These are phyloP conservation scores for Meandrusa payeni DNA, from an alignment of 2,888 invertebrate species.

Conservation along the genomic window DNA sequence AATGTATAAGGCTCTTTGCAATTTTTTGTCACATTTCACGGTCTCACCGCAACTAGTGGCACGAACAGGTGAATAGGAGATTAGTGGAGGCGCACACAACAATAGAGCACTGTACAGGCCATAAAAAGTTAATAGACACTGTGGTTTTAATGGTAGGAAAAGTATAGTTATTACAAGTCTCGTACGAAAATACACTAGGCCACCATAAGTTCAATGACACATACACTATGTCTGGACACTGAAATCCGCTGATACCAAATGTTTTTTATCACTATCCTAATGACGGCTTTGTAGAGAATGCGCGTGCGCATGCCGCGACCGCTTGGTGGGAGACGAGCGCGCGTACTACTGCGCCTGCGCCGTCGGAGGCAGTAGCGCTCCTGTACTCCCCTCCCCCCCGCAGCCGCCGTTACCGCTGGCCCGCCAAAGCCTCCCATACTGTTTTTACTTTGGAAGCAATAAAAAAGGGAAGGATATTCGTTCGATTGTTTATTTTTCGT, in stretches of 20 bases:
- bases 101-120: slow-evolving; percentile 69
- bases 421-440: slow-evolving; percentile 60
- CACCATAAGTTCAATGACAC: slow-evolving; percentile 32
- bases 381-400: slow-evolving; percentile 47
- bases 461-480: slow-evolving; percentile 76
- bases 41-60: slow-evolving; percentile 65
- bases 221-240: slow-evolving; percentile 51
- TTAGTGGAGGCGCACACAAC: slow-evolving; percentile 71
- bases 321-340: slow-evolving; percentile 69
- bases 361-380: slow-evolving; percentile 77
- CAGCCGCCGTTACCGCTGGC: slow-evolving; percentile 32
- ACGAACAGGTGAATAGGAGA: slow-evolving; percentile 71
- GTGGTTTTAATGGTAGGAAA: slow-evolving; percentile 35
- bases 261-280: slow-evolving; percentile 40
- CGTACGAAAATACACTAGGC: slow-evolving; percentile 39
- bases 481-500: slow-evolving; percentile 75
- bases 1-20: slow-evolving; percentile 67
- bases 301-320: slow-evolving; percentile 69
- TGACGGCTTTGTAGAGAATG: slow-evolving; percentile 48
- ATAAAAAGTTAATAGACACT: slow-evolving; percentile 70
- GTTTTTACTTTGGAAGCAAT: slow-evolving; percentile 70
- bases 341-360: slow-evolving; percentile 69
- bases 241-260: slow-evolving; percentile 56
- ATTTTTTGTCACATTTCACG: slow-evolving; percentile 80
- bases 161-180: slow-evolving; percentile 35